Evolutionary conservation across 1,140 invertebrate species (phyloP).

Genomic region (Pinna nobilis): DNA sequence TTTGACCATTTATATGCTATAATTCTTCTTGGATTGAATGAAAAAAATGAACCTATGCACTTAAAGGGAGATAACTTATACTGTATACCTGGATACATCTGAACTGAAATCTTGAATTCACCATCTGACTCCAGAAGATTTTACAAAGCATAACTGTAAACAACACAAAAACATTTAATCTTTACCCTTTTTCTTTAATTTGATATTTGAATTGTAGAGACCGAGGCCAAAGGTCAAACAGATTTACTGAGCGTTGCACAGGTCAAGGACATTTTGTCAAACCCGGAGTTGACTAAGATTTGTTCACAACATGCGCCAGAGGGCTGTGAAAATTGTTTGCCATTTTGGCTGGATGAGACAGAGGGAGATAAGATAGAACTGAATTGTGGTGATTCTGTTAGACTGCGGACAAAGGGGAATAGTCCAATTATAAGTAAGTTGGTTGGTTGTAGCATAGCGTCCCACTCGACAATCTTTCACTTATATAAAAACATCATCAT

Average conservation of each 20-base stretch:
- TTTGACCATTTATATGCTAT: too few species aligned
- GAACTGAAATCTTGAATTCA: too few species aligned
- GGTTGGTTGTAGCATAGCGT: background rate
- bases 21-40: too few species aligned
- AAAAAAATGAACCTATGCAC: too few species aligned
- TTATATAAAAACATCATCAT: too few species aligned
- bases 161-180: background rate
- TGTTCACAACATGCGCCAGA: constrained; percentile 19
- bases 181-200: background rate
- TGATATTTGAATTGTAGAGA: constrained; percentile 46
- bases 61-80: too few species aligned
- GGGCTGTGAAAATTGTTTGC: constrained; percentile 28
- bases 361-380: constrained; percentile 56
- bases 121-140: too few species aligned
- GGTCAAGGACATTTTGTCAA: constrained; percentile 38
- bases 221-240: constrained; percentile 59
- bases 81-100: too few species aligned
- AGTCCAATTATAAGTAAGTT: constrained; percentile 57
- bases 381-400: constrained; percentile 44
- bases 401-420: constrained; percentile 58
- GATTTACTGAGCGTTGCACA: constrained; percentile 51
- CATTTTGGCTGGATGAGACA: constrained; percentile 57
- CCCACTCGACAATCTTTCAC: too few species aligned
- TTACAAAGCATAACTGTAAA: too few species aligned
- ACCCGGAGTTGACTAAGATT: constrained; percentile 37